phyloP scores from a whole-genome alignment of 2,113 vertebrate genomes.

The Gasterosteus nipponicus region DNA sequence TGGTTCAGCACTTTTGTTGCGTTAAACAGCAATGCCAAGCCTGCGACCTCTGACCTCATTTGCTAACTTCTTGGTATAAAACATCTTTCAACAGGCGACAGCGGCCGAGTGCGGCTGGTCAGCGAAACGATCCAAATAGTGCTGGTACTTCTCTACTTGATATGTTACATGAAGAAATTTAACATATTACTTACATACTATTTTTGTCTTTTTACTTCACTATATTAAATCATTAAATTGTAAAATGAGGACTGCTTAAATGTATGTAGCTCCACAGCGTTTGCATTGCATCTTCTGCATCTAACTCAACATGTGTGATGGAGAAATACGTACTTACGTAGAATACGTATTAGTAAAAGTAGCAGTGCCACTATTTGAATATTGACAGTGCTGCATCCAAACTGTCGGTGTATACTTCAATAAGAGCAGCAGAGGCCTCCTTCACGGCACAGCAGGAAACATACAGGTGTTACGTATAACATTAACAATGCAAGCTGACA shows the following conservation, averaged over 20 bases:
- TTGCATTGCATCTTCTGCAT: neutral
- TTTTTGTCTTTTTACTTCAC: neutral
- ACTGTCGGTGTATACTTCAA: neutral
- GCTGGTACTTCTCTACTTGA: neutral
- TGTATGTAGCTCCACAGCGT: neutral
- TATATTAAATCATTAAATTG: neutral
- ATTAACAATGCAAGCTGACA: neutral
- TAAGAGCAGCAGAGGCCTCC: neutral
- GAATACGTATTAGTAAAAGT: neutral
- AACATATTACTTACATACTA: too few species aligned
- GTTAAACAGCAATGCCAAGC: neutral
- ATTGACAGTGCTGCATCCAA: neutral
- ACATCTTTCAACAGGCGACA: neutral
- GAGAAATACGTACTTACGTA: neutral
- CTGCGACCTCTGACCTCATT: neutral
- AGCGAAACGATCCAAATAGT: neutral
- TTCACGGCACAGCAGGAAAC: neutral
- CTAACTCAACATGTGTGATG: neutral
- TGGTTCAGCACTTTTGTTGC: neutral
- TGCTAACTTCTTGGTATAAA: neutral
- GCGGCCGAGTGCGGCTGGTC: neutral
- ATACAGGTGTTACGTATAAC: slow-evolving; percentile 3
- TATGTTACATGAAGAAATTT: neutral
- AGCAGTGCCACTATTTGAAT: neutral
- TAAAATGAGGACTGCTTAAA: neutral